These are phyloP conservation scores for Zaprionus inermis DNA, from an alignment of 1,140 invertebrate genomes.

Conservation along the genomic window DNA sequence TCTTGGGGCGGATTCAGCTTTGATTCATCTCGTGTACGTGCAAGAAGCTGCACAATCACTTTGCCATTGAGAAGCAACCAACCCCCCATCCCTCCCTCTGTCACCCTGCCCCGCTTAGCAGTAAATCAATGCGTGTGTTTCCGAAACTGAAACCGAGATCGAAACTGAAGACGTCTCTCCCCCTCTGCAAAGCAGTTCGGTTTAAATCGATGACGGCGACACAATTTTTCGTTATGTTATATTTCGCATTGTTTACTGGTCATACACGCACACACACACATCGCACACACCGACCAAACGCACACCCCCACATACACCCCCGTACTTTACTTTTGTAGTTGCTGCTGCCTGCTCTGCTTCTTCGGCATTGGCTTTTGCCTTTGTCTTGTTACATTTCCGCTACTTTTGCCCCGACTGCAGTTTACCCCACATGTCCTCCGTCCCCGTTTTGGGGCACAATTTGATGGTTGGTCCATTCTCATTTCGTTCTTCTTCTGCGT, in stretches of 20 bases:
- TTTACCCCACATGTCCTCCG: constrained; percentile 29
- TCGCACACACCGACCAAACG: neutral
- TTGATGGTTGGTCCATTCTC: constrained; percentile 24
- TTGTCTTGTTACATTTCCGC: constrained; percentile 70
- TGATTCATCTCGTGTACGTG: constrained; percentile 8
- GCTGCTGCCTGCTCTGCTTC: constrained; percentile 15
- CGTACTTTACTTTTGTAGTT: constrained; percentile 23
- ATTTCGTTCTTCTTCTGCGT: constrained; percentile 51
- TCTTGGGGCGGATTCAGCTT: neutral
- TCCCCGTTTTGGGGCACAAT: constrained; percentile 20
- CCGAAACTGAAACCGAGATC: neutral
- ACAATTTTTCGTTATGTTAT: constrained; percentile 65
- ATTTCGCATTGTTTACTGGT: constrained; percentile 65
- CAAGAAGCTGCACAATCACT: constrained; percentile 25
- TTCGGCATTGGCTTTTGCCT: constrained; percentile 35
- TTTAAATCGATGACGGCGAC: constrained; percentile 74
- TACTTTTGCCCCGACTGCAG: constrained; percentile 58
- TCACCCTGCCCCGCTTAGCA: neutral
- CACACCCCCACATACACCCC: constrained; percentile 12
- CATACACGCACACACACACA: constrained; percentile 7
- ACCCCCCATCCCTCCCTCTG: neutral
- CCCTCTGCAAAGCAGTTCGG: constrained; percentile 53
- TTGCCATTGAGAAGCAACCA: neutral
- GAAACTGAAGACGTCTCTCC: constrained; percentile 9
- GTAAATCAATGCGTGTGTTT: constrained; percentile 22